Evolutionary conservation across 2,797 vertebrate genomes (phyloP).

Genomic region (Chloroceryle amazona): DNA sequence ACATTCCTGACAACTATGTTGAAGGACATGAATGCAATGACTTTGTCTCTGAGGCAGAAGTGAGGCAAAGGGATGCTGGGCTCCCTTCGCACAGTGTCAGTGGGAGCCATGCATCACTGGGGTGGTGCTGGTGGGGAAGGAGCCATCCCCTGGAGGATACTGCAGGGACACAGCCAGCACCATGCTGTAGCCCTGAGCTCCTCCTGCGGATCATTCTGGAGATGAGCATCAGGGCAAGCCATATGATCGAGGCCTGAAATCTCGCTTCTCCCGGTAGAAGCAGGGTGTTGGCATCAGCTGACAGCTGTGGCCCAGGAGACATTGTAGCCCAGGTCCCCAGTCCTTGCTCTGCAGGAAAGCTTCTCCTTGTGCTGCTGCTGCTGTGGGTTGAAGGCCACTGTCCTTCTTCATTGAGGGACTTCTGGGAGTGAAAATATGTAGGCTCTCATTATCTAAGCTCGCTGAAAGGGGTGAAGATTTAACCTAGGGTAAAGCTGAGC

Average conservation of each 20-base stretch:
- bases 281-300: fast-evolving
- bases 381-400: background rate
- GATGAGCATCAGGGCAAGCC: fast-evolving
- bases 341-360: fast-evolving
- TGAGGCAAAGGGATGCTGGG: background rate
- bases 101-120: fast-evolving
- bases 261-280: background rate
- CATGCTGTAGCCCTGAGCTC: background rate
- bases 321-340: fast-evolving
- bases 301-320: background rate
- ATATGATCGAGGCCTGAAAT: fast-evolving
- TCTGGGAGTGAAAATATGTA: background rate
- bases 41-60: background rate
- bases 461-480: background rate
- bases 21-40: background rate
- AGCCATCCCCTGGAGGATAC: fast-evolving
- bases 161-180: background rate
- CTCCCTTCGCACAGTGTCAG: background rate
- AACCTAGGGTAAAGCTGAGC: background rate
- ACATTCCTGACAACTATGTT: background rate
- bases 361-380: background rate
- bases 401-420: fast-evolving
- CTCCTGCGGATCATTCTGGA: fast-evolving
- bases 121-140: background rate
- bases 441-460: background rate